Evolutionary conservation across 2,888 invertebrate species (phyloP).

Genomic region (Vesta saturnalis): DNA sequence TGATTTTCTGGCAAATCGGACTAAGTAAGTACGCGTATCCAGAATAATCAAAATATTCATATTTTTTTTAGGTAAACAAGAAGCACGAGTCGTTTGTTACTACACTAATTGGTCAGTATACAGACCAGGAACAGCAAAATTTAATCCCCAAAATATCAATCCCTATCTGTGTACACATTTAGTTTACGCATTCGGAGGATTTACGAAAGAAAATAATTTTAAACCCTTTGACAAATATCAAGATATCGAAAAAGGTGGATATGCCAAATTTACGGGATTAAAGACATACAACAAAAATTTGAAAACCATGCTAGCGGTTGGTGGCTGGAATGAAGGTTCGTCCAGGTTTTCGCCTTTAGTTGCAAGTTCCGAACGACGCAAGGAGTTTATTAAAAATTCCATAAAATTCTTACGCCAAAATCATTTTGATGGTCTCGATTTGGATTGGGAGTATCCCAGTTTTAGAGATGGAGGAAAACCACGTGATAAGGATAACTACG

Average conservation of each 20-base stretch:
- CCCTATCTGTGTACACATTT: slow-evolving; percentile 94
- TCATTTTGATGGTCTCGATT: slow-evolving; percentile 91
- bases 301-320: slow-evolving; percentile 91
- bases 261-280: slow-evolving; percentile 91
- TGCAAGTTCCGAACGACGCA: slow-evolving; percentile 77
- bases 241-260: slow-evolving; percentile 95
- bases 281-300: slow-evolving; percentile 93
- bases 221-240: slow-evolving; percentile 96
- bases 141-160: slow-evolving; percentile 93
- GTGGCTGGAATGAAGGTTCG: slow-evolving; percentile 95
- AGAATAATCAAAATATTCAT: neutral
- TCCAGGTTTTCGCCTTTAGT: slow-evolving; percentile 89
- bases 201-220: slow-evolving; percentile 89
- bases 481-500: slow-evolving; percentile 88
- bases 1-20: slow-evolving; percentile 25
- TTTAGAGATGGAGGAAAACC: slow-evolving; percentile 84
- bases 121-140: slow-evolving; percentile 89
- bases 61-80: slow-evolving; percentile 61
- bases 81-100: slow-evolving; percentile 87
- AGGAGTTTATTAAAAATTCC: slow-evolving; percentile 83
- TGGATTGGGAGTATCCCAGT: slow-evolving; percentile 92
- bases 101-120: slow-evolving; percentile 96
- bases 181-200: slow-evolving; percentile 92
- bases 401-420: slow-evolving; percentile 89
- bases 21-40: slow-evolving; percentile 24